phyloP scores from a whole-genome alignment of 1,140 invertebrate species.

The Orius laevigatus region DNA sequence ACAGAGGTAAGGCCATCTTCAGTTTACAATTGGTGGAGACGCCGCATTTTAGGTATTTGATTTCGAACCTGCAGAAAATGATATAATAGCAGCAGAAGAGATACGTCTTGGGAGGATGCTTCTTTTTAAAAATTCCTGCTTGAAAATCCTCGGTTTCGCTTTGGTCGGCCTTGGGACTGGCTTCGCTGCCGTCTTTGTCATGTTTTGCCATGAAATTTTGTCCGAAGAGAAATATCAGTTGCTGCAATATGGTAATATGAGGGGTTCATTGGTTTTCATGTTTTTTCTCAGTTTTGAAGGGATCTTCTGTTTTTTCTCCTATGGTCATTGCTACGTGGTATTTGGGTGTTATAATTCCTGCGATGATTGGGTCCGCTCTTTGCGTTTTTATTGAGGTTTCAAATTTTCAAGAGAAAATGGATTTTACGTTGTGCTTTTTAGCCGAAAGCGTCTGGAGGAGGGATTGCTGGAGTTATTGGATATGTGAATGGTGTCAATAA shows the following conservation, averaged over 20 bases:
- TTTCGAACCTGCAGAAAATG: too few relatives aligned
- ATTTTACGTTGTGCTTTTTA: neutral
- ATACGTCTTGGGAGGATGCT: too few relatives aligned
- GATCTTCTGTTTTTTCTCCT: too few relatives aligned
- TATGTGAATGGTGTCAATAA: conserved; percentile 6
- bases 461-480: conserved; percentile 4
- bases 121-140: too few relatives aligned
- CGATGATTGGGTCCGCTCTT: neutral
- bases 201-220: neutral
- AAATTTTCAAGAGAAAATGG: too few relatives aligned
- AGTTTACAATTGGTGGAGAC: too few relatives aligned
- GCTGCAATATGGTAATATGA: neutral
- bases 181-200: neutral
- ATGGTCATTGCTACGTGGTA: too few relatives aligned
- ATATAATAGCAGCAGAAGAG: too few relatives aligned
- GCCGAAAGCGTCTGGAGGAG: conserved; percentile 7
- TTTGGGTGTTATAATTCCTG: neutral
- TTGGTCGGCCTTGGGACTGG: conserved; percentile 4
- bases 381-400: neutral
- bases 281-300: too few relatives aligned
- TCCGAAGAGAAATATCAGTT: neutral
- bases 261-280: too few relatives aligned
- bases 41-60: too few relatives aligned
- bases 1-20: too few relatives aligned
- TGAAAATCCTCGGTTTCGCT: neutral